Percentiles rank a stretch among this genome's conserved stretches.
Evolutionary conservation across 2,888 invertebrate species (phyloP).

Genomic region (Drosophila tripunctata): DNA sequence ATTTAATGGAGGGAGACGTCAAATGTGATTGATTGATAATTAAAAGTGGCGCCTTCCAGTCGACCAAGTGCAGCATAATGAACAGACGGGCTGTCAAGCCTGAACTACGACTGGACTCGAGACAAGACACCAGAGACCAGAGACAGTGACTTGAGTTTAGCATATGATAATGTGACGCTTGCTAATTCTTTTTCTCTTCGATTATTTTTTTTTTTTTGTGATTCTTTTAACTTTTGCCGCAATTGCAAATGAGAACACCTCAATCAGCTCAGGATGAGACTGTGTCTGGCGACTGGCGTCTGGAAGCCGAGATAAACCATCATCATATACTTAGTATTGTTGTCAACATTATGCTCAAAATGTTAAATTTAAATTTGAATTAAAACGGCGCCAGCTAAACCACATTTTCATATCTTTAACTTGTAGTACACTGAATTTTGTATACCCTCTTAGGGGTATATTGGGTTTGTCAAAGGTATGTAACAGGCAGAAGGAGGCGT

Average conservation of each 20-base stretch:
- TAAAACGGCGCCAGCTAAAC: constrained; percentile 59
- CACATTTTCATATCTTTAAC: no score
- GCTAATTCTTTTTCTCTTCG: no score
- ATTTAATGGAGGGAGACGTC: constrained; percentile 77
- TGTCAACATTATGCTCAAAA: constrained; percentile 46
- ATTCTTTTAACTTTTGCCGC: constrained; percentile 69
- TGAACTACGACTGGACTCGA: constrained; percentile 4
- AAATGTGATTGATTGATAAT: constrained; percentile 79
- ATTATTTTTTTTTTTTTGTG: constrained; percentile 43
- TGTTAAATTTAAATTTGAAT: constrained; percentile 47
- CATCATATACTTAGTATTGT: no score
- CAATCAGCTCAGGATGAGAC: constrained; percentile 11
- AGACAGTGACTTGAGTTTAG: constrained; percentile 29
- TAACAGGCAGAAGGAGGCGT: no score
- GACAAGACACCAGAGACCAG: neutral
- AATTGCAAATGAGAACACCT: constrained; percentile 31
- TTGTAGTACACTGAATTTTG: no score
- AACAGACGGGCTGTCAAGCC: constrained; percentile 6
- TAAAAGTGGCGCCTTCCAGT: constrained; percentile 72
- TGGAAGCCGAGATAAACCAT: constrained; percentile 17
- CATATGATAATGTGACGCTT: constrained; percentile 71
- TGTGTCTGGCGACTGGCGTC: constrained; percentile 5
- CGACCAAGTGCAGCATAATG: constrained; percentile 68
- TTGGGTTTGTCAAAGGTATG: no score
- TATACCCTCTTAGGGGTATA: no score